Conservation (phyloP, 2,113 vertebrate genomes). For the Montifringilla adamsi region DNA sequence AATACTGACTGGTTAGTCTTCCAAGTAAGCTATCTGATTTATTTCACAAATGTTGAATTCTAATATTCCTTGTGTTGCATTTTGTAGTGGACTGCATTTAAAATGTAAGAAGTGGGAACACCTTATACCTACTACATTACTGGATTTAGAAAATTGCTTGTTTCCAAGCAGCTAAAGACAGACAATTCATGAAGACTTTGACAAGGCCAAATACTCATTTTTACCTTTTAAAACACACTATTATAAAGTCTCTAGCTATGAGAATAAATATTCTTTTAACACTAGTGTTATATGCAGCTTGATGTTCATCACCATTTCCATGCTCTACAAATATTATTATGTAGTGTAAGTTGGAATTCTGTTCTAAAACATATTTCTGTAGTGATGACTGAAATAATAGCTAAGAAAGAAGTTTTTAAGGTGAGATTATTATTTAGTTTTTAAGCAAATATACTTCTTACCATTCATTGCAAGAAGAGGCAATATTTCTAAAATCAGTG, state of each 20-base stretch:
- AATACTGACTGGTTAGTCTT: not conserved
- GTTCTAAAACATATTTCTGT: not conserved
- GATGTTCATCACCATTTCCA: accelerated
- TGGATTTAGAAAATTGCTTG: not conserved
- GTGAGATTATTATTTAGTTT: not conserved
- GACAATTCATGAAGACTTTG: not conserved
- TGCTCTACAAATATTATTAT: not conserved
- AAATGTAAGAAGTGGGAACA: not conserved
- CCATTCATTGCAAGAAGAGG: not conserved
- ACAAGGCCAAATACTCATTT: not conserved
- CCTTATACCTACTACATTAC: not conserved
- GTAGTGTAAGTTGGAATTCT: not conserved
- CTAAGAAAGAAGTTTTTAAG: not conserved
- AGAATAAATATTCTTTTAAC: not conserved
- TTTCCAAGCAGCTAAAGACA: not conserved
- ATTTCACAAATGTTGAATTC: not conserved
- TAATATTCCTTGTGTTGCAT: not conserved
- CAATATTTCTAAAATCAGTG: not conserved
- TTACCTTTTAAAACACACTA: not conserved
- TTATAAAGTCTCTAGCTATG: not conserved
- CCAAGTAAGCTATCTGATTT: not conserved
- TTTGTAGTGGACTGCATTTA: not conserved
- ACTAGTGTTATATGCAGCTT: not conserved
- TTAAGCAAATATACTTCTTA: not conserved
- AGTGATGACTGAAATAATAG: not conserved